These are phyloP conservation scores for Propsilocerus akamusi DNA, from an alignment of 1,140 invertebrate genomes.

Conservation along the genomic window DNA sequence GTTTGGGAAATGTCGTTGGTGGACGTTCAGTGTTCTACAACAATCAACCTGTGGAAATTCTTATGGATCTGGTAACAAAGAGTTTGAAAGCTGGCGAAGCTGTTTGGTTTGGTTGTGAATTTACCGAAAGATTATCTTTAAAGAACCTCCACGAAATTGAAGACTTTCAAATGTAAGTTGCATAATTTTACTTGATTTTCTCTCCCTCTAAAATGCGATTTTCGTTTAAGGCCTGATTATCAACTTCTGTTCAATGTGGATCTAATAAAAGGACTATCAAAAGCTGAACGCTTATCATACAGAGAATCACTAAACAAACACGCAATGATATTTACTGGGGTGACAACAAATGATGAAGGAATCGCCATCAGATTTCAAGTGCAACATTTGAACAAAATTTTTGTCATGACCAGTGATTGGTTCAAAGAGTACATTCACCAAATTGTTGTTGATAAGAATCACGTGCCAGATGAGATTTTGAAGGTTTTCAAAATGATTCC, in stretches of 20 bases:
- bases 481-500: conserved; percentile 56
- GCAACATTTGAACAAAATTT: too few species aligned
- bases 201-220: too few species aligned
- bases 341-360: too few species aligned
- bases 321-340: conserved; percentile 84
- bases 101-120: conserved; percentile 89
- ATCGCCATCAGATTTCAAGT: too few species aligned
- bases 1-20: conserved; percentile 65
- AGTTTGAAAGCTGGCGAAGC: conserved; percentile 65
- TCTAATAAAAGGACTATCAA: conserved; percentile 48
- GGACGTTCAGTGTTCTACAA: conserved; percentile 63
- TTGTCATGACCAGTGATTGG: conserved; percentile 67
- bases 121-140: conserved; percentile 54
- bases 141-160: conserved; percentile 70
- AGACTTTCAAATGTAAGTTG: conserved; percentile 54
- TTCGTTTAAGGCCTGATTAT: conserved; percentile 50
- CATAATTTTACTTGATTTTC: too few species aligned
- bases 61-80: conserved; percentile 52
- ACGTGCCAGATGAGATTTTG: conserved; percentile 51
- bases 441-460: conserved; percentile 73
- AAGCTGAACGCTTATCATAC: conserved; percentile 67
- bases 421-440: conserved; percentile 83
- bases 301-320: conserved; percentile 79
- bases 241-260: conserved; percentile 64
- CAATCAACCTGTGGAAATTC: conserved; percentile 61